Conservation (phyloP, 2,888 invertebrate genomes). For the Aproaerema taeniolella region DNA sequence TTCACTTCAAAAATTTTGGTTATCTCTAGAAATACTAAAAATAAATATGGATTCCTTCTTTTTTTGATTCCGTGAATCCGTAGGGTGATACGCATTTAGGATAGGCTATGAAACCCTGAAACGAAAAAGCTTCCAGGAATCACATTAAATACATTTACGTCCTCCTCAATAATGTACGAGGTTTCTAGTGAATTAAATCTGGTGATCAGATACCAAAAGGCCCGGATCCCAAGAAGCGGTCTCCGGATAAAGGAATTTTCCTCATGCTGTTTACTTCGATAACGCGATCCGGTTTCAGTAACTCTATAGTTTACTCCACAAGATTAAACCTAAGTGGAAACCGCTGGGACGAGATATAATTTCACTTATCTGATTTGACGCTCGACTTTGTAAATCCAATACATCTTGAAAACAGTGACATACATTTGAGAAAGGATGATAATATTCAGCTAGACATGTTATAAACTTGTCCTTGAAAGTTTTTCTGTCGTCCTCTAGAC, state of each 20-base stretch:
- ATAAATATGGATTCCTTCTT: no score
- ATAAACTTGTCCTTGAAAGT: not conserved
- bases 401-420: no score
- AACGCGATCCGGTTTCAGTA: not conserved
- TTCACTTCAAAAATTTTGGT: no score
- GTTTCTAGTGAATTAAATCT: slow-evolving; percentile 4
- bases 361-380: not conserved
- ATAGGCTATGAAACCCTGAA: no score
- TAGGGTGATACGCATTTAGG: no score
- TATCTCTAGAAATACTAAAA: no score
- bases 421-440: no score
- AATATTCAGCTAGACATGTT: no score
- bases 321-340: not conserved
- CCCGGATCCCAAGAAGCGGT: not conserved
- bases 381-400: not conserved
- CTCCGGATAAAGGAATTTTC: slow-evolving; percentile 1
- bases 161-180: slow-evolving; percentile 5
- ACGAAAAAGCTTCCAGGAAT: no score
- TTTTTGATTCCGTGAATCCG: no score
- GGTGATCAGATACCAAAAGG: slow-evolving; percentile 2
- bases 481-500: slow-evolving; percentile 8
- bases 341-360: not conserved
- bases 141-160: no score
- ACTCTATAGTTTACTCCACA: not conserved
- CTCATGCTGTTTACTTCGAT: not conserved